These are phyloP conservation scores for Nesoenas mayeri DNA, from an alignment of 2,113 vertebrate species.

Conservation along the genomic window DNA sequence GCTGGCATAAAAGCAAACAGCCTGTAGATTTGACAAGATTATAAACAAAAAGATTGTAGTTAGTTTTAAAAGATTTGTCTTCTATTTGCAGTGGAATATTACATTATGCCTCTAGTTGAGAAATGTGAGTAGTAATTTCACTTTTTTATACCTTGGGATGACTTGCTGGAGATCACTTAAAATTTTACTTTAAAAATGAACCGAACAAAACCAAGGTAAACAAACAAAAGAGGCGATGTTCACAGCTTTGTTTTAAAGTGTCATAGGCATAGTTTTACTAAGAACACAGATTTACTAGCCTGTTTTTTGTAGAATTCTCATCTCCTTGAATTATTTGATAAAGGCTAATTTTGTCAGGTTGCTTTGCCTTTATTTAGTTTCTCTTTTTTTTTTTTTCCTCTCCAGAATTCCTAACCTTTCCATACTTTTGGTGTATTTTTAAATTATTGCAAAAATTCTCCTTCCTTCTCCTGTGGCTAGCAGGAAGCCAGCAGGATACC, in stretches of 20 bases:
- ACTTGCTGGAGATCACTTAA: not conserved
- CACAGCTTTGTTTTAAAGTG: not conserved
- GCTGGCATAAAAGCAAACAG: slow-evolving; percentile 13
- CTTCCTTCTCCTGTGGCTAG: slow-evolving; percentile 54
- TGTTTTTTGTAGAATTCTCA: not conserved
- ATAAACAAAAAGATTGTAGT: not conserved
- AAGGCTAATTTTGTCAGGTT: not conserved
- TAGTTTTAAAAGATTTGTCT: not conserved
- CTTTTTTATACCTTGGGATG: not conserved
- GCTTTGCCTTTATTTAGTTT: not conserved
- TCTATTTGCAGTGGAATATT: not conserved
- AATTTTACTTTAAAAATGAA: not conserved
- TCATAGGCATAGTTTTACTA: not conserved
- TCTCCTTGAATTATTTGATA: not conserved
- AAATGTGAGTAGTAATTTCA: not conserved
- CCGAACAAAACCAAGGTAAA: not conserved
- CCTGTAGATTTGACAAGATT: slow-evolving; percentile 31
- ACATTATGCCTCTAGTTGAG: not conserved
- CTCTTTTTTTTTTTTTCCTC: no score
- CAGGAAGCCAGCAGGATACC: slow-evolving; percentile 67
- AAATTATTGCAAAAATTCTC: slow-evolving; percentile 58
- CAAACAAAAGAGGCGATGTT: not conserved
- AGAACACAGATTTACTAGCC: not conserved
- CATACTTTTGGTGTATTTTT: slow-evolving; percentile 60
- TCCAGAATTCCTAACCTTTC: slow-evolving; percentile 40